Percentiles rank a stretch among this genome's conserved stretches.
Conservation (phyloP, 1,140 invertebrate species). For the Nasonia longicornis region DNA sequence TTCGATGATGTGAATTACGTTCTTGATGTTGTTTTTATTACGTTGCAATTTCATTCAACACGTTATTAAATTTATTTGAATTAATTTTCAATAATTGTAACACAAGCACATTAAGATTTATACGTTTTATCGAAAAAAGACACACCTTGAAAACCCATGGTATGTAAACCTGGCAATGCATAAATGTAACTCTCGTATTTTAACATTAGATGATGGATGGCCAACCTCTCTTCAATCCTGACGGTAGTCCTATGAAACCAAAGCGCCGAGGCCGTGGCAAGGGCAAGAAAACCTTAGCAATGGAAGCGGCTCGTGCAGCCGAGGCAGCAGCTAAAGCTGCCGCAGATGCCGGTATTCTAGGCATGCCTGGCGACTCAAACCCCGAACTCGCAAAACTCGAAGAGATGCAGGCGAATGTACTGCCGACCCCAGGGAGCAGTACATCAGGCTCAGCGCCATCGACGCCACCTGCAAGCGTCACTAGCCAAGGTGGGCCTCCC, state of each 20-base stretch:
- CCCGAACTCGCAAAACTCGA: conserved; percentile 57
- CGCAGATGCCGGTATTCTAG: conserved; percentile 52
- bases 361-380: conserved; percentile 59
- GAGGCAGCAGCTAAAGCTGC: conserved; percentile 62
- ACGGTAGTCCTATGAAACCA: conserved; percentile 63
- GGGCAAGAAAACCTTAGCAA: conserved; percentile 71
- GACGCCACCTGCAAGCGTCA: conserved; percentile 58
- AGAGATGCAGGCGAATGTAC: conserved; percentile 58
- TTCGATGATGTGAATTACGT: neutral
- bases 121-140: neutral
- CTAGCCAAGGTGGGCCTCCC: conserved; percentile 53
- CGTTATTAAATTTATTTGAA: no score
- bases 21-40: neutral
- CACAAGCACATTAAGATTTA: neutral
- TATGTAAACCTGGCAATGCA: neutral
- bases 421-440: conserved; percentile 66
- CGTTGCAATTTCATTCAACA: neutral
- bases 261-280: conserved; percentile 71
- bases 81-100: neutral
- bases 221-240: conserved; percentile 59
- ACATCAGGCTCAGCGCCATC: conserved; percentile 67
- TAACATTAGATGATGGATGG: conserved; percentile 50
- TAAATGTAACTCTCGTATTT: neutral
- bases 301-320: conserved; percentile 68
- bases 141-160: neutral